These are phyloP conservation scores for Mantis religiosa DNA, from an alignment of 2,888 invertebrate genomes.

Conservation along the genomic window DNA sequence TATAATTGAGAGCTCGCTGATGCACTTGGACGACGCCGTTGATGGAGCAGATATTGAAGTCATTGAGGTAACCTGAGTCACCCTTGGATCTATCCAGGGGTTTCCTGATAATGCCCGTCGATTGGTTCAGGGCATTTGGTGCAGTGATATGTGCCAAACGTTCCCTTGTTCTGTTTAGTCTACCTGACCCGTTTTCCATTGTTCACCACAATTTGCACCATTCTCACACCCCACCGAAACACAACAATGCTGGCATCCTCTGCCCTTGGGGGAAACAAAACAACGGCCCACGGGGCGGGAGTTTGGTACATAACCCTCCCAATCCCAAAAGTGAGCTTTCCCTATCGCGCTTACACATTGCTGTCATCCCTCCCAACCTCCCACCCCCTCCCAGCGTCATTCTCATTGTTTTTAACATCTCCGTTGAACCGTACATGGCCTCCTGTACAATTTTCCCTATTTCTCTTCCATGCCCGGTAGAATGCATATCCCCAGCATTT, in stretches of 20 bases:
- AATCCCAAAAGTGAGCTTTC: not conserved
- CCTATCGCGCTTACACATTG: slow-evolving; percentile 11
- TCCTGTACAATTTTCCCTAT: not conserved
- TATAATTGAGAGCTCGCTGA: not conserved
- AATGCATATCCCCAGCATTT: not conserved
- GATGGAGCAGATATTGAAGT: not conserved
- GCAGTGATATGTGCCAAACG: not conserved
- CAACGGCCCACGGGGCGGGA: not conserved
- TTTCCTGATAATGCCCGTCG: not conserved
- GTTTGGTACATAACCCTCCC: not conserved
- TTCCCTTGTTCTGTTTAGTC: not conserved
- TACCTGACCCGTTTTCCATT: slow-evolving; percentile 2
- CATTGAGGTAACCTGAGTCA: not conserved
- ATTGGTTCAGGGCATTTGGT: not conserved
- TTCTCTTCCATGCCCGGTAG: not conserved
- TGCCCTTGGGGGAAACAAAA: not conserved
- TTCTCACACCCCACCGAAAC: not conserved
- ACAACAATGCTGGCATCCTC: not conserved
- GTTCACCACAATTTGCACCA: not conserved
- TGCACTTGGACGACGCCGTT: not conserved
- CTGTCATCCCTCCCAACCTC: slow-evolving; percentile 12
- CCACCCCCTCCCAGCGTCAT: not conserved
- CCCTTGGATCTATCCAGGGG: not conserved
- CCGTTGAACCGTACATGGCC: not conserved
- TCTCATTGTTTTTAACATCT: not conserved